These are phyloP conservation scores for Camponotus floridanus DNA, from an alignment of 1,140 invertebrate species.

Conservation along the genomic window DNA sequence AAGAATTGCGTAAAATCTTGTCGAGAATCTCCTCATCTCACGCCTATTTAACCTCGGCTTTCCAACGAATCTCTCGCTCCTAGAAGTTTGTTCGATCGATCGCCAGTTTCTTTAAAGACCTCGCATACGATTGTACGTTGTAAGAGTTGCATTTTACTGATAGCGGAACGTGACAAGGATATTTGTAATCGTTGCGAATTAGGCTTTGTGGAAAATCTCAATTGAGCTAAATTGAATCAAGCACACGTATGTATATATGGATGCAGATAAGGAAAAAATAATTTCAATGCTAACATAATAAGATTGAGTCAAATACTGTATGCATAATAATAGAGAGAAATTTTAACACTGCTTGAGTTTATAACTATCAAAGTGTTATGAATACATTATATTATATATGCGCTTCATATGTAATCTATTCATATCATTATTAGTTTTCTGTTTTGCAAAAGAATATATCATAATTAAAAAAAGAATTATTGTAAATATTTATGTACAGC, in stretches of 20 bases:
- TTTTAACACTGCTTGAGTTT: neutral
- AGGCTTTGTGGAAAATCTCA: slow-evolving; percentile 18
- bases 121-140: neutral
- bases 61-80: slow-evolving; percentile 32
- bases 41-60: neutral
- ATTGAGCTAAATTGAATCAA: neutral
- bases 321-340: neutral
- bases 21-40: neutral
- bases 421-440: neutral
- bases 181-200: slow-evolving; percentile 20
- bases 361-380: neutral
- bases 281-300: neutral
- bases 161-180: slow-evolving; percentile 39
- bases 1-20: slow-evolving; percentile 66
- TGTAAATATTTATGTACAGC: neutral
- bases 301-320: neutral
- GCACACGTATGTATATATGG: neutral
- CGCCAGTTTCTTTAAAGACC: slow-evolving; percentile 57
- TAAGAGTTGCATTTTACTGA: slow-evolving; percentile 17
- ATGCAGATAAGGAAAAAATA: neutral
- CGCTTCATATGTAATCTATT: neutral
- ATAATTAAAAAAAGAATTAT: neutral
- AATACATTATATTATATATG: neutral
- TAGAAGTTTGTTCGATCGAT: slow-evolving; percentile 51
- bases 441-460: neutral